Percentiles rank a stretch among this genome's conserved stretches.
These are phyloP conservation scores for Chromoteleia sp. DNA, from an alignment of 2,888 invertebrate species.

Conservation along the genomic window DNA sequence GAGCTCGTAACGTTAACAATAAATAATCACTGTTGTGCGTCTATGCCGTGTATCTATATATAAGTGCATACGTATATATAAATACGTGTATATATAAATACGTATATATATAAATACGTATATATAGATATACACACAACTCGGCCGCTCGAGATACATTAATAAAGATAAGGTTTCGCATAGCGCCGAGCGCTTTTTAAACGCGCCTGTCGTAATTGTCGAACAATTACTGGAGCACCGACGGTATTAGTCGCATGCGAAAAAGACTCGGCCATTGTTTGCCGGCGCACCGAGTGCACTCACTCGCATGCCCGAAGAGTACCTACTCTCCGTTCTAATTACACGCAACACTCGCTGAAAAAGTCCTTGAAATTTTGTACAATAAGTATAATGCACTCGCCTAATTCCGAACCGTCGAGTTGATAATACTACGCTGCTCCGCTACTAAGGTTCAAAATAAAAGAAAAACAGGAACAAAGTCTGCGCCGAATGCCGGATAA, in stretches of 20 bases:
- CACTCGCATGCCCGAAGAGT: conserved; percentile 49
- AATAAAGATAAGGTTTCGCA: conserved; percentile 74
- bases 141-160: conserved; percentile 71
- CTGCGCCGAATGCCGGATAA: conserved; percentile 29
- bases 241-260: conserved; percentile 79
- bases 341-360: conserved; percentile 73
- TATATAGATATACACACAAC: conserved; percentile 4
- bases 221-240: conserved; percentile 77
- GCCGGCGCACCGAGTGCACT: conserved; percentile 69
- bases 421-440: conserved; percentile 32
- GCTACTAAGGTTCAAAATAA: conserved; percentile 32
- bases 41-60: neutral
- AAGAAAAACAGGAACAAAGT: conserved; percentile 46
- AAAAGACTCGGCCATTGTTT: conserved; percentile 77
- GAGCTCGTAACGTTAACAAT: conserved; percentile 37
- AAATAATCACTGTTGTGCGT: conserved; percentile 53
- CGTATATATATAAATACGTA: neutral
- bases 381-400: conserved; percentile 57
- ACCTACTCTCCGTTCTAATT: conserved; percentile 74
- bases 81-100: neutral
- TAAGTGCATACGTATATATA: neutral
- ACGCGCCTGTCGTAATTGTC: conserved; percentile 76
- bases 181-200: conserved; percentile 58
- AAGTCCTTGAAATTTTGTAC: conserved; percentile 68
- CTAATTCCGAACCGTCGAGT: conserved; percentile 50